These are phyloP conservation scores for Axinella damicornis DNA, from an alignment of 37 sponge, comb jelly and placozoan genomes.

Conservation along the genomic window DNA sequence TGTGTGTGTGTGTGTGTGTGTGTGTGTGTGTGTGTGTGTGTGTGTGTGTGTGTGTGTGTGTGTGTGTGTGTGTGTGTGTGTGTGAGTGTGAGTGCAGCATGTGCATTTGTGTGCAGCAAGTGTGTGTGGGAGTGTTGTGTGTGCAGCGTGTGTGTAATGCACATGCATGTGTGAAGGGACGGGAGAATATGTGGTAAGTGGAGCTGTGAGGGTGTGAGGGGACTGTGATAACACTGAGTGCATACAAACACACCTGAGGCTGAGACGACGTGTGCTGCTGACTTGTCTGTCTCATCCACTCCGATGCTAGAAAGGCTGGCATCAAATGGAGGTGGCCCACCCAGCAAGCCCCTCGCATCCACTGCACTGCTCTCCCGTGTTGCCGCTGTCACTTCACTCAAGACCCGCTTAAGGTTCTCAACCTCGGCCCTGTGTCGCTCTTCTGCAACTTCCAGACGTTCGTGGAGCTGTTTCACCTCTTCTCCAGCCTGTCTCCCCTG, in stretches of 20 bases:
- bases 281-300: conserved; percentile 16
- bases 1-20: not conserved
- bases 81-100: too few relatives aligned
- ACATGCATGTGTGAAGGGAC: too few relatives aligned
- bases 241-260: not conserved
- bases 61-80: not conserved
- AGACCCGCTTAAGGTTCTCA: not conserved
- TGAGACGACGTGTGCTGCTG: not conserved
- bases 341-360: not conserved
- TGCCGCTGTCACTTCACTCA: conserved; percentile 26
- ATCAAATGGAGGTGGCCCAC: conserved; percentile 10
- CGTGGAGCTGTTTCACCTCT: conserved; percentile 50
- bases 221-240: too few relatives aligned
- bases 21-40: too few relatives aligned
- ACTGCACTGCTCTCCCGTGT: conserved; percentile 19
- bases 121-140: not conserved
- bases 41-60: not conserved
- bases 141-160: not conserved
- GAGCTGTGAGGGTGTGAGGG: too few relatives aligned
- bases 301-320: conserved; percentile 27
- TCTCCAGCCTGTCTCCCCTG: conserved; percentile 28
- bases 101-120: too few relatives aligned
- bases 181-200: too few relatives aligned
- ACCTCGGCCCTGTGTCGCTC: conserved; percentile 25
- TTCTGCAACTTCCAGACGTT: conserved; percentile 23